A percentile compares a stretch with the other conserved stretches of the same genome.
Conservation (phyloP, 2,888 invertebrate species). For the Agrotis clavis region DNA sequence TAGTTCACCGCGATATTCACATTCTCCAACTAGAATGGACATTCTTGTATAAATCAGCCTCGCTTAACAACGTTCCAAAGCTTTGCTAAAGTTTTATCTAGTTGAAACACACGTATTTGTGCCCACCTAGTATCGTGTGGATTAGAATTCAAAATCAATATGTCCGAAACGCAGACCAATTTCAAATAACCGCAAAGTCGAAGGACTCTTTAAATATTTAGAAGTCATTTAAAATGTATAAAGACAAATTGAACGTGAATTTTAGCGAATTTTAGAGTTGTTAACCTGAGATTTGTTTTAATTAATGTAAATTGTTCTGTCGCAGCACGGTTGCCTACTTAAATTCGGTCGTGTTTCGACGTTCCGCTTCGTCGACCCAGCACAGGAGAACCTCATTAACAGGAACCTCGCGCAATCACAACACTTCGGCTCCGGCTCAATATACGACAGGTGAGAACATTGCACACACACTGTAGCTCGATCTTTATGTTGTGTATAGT, state of each 20-base stretch:
- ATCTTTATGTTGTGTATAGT: conserved; percentile 78
- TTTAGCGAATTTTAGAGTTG: conserved; percentile 3
- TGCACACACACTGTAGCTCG: conserved; percentile 45
- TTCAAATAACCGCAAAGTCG: conserved; percentile 39
- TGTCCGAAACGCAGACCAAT: conserved; percentile 16
- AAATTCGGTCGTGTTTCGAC: conserved; percentile 97
- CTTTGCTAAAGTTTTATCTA: conserved; percentile 28
- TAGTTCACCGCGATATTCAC: conserved; percentile 33
- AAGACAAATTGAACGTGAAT: conserved; percentile 20
- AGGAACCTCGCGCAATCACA: conserved; percentile 94
- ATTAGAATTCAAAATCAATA: conserved; percentile 37
- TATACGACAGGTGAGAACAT: conserved; percentile 94
- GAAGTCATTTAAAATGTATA: conserved; percentile 30
- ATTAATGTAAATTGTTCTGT: conserved; percentile 50
- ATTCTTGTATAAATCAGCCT: conserved; percentile 33
- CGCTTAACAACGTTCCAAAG: conserved; percentile 24
- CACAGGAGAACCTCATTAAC: conserved; percentile 95
- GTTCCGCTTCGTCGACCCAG: conserved; percentile 96
- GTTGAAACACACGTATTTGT: conserved; percentile 26
- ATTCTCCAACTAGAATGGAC: conserved; percentile 30
- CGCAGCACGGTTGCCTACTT: conserved; percentile 95
- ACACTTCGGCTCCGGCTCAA: conserved; percentile 94
- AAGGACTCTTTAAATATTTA: conserved; percentile 32
- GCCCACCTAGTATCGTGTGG: conserved; percentile 1
- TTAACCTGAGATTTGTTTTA: conserved; percentile 27